Base-by-base conservation (phyloP, 1,140 invertebrate species). In the Drosophila ohnishii region DNA sequence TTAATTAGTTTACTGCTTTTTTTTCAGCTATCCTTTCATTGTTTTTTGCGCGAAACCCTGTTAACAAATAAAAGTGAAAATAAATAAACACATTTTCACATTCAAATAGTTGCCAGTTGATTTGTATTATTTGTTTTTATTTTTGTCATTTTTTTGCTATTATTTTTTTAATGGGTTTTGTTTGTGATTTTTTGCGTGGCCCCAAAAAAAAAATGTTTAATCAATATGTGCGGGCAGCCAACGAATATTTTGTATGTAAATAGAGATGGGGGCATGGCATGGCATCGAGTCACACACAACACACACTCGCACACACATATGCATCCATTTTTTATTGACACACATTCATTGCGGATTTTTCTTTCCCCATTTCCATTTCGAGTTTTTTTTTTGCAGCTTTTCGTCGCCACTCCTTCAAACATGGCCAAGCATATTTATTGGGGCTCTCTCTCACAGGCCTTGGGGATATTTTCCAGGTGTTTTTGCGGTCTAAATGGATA, bases 181-280 rank as follows among this genome's bases (percentile, higher is more conserved):
- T 65, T 25, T 60, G 34, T 62, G 60, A 28, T 65, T 75, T 86
- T 86, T 79, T 86, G 76, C 83, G 83, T 86, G 75, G 67, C 75
- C 64, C 22, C 1, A 13, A 25, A 47, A 13, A 75, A 75, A 87
- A 83, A 87, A 87, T 87, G 83, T 87, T 87, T 87, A 87, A 87
- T 87, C 83, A 87, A 87, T 87, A 87, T 87, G 83, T 87, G 71
- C 79, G 78, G 83, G 71, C 79, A 82, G 69, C 65, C 42, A 35
- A 53, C 44, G 55, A 34, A 35, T 73, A 59, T 71, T 37, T 48
- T 56, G 51, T 58, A 44, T 57, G 65, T 47, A 70, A 70, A 70
- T 57, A 57, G 22, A 45, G 51, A 14, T 35, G n/a, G 34, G 51
- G 51, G 50, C 50, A 35, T 53, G 51, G 19, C 51, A 37, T 35